These are phyloP conservation scores for Prionailurus viverrinus DNA, from an alignment of 2,113 vertebrate species.

Conservation along the genomic window DNA sequence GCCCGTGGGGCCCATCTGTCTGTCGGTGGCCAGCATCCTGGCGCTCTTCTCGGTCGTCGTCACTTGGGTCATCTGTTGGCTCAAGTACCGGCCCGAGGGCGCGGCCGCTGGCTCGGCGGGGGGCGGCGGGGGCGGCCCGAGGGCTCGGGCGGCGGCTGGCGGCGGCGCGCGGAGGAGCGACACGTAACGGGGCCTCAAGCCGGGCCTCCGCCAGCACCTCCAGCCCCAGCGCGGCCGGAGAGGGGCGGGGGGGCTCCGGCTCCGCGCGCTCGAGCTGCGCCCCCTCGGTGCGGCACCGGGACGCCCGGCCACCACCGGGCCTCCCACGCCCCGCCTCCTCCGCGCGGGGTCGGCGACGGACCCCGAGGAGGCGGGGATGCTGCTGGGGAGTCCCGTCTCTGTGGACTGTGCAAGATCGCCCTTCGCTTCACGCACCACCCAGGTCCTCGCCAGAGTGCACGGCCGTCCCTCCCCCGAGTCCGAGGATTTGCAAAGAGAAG, in stretches of 20 bases:
- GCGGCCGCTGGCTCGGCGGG: slow-evolving; percentile 82
- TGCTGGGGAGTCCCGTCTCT: neutral
- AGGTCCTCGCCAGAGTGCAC: neutral
- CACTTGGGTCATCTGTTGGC: slow-evolving; percentile 96
- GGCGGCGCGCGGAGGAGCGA: slow-evolving; percentile 58
- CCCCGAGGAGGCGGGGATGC: neutral
- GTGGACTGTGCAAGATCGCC: neutral
- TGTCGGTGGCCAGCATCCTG: slow-evolving; percentile 95
- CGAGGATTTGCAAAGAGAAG: neutral
- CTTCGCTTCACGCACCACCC: neutral
- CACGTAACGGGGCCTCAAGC: slow-evolving; percentile 39
- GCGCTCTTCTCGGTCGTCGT: slow-evolving; percentile 96
- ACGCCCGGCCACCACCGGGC: neutral
- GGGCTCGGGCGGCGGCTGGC: slow-evolving; percentile 52
- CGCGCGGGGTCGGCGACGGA: neutral
- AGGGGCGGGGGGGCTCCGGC: neutral
- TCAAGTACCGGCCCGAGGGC: slow-evolving; percentile 94
- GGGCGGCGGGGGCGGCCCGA: slow-evolving; percentile 73
- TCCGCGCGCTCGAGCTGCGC: fast-evolving
- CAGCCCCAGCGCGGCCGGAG: neutral
- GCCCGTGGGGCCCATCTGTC: slow-evolving; percentile 94
- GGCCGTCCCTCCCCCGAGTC: neutral
- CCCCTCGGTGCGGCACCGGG: neutral
- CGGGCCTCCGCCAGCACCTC: neutral
- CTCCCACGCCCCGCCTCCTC: neutral